Conservation (phyloP, 1,140 invertebrate species). For the Aphidius ervi region DNA sequence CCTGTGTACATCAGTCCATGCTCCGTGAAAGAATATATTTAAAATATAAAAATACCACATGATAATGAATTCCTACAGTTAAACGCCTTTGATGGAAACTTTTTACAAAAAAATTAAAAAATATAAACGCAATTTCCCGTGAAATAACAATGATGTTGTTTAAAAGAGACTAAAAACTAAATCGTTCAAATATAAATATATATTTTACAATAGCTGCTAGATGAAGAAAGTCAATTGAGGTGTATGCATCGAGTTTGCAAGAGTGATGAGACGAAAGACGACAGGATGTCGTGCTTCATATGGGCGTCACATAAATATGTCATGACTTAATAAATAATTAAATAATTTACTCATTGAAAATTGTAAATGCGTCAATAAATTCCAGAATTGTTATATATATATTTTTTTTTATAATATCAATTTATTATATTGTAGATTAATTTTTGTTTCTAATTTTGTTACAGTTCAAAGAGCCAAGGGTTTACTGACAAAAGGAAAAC, state of each 20-base stretch:
- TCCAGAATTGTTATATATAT: not conserved
- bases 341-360: conserved; percentile 2
- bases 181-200: too few relatives aligned
- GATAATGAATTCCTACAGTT: too few relatives aligned
- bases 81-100: not conserved
- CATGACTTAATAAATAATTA: conserved; percentile 8
- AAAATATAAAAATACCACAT: not conserved
- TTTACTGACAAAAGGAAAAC: conserved; percentile 78
- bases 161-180: too few relatives aligned
- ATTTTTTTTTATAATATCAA: conserved; percentile 1
- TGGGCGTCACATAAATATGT: not conserved
- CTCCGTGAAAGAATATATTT: conserved; percentile 9
- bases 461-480: conserved; percentile 70
- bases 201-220: too few relatives aligned
- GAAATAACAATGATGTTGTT: not conserved
- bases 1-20: not conserved
- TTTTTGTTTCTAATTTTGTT: conserved; percentile 39
- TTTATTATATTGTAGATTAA: not conserved
- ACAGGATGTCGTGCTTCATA: conserved; percentile 12
- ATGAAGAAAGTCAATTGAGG: conserved; percentile 6
- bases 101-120: not conserved
- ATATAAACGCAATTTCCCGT: conserved; percentile 15
- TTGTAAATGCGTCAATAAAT: not conserved
- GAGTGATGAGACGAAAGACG: not conserved
- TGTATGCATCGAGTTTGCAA: not conserved